Conservation (phyloP, 2,113 vertebrate species). For the Cebidichthys violaceus region DNA sequence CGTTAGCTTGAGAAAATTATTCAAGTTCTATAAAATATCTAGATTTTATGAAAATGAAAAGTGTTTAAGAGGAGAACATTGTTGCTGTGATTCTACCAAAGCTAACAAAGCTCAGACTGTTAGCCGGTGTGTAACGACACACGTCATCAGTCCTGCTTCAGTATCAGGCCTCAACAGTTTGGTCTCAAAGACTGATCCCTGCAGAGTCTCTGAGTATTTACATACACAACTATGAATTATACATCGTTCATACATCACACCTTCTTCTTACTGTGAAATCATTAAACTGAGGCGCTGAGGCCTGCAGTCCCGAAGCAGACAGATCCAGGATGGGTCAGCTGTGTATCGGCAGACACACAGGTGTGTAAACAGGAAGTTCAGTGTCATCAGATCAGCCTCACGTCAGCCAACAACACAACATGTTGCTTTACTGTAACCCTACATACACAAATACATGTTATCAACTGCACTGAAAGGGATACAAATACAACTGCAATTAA, state of each 20-base stretch:
- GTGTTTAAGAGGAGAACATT: too few relatives aligned
- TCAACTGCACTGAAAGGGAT: neutral
- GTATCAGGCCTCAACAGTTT: too few relatives aligned
- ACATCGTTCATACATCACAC: neutral
- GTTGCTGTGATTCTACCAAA: too few relatives aligned
- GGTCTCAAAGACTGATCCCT: too few relatives aligned
- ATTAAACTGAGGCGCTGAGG: neutral
- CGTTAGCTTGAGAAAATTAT: neutral
- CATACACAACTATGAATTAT: neutral
- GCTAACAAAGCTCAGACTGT: too few relatives aligned
- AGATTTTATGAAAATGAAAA: neutral
- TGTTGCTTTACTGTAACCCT: neutral
- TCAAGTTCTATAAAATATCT: neutral
- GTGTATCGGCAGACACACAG: neutral
- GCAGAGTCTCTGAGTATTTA: neutral
- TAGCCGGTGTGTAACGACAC: neutral
- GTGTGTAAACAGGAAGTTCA: slow-evolving; percentile 18
- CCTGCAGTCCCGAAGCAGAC: neutral
- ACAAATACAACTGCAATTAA: neutral
- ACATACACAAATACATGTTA: neutral
- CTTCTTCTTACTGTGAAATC: neutral
- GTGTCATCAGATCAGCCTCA: neutral
- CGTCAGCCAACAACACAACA: neutral
- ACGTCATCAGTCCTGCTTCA: neutral
- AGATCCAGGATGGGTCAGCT: neutral